Conservation (phyloP, 2,797 vertebrate species). For the Epinephelus coioides region DNA sequence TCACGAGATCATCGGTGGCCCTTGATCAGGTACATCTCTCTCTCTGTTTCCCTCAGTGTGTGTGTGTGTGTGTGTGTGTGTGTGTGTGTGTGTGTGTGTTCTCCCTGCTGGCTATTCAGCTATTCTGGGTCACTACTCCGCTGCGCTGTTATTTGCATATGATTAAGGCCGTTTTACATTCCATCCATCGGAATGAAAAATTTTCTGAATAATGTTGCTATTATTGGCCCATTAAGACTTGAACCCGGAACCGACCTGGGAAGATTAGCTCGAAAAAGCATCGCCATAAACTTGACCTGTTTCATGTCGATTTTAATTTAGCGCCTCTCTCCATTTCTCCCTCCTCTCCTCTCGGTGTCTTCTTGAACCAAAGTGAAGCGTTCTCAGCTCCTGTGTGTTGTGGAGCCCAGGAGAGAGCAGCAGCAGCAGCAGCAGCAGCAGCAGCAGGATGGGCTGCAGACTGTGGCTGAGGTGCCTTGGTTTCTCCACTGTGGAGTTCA, state of each 20-base stretch:
- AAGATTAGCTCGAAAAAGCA: conserved; percentile 95
- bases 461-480: conserved; percentile 88
- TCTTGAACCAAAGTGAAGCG: conserved; percentile 74
- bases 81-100: conserved; percentile 27
- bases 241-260: conserved; percentile 94
- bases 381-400: conserved; percentile 72
- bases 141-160: conserved; percentile 97
- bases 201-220: conserved; percentile 96
- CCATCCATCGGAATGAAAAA: conserved; percentile 93
- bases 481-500: conserved; percentile 85
- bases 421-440: conserved; percentile 70
- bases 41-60: neutral
- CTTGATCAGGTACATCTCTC: conserved; percentile 95
- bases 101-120: conserved; percentile 86
- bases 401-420: conserved; percentile 62
- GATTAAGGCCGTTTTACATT: conserved; percentile 97
- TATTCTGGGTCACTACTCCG: conserved; percentile 92
- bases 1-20: conserved; percentile 96
- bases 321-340: conserved; percentile 68
- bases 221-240: conserved; percentile 98
- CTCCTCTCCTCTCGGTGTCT: conserved; percentile 18
- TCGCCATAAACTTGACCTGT: conserved; percentile 95
- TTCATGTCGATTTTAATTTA: conserved; percentile 98
- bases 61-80: conserved; percentile 8
- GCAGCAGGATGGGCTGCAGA: conserved; percentile 82